phyloP scores from a whole-genome alignment of 2,113 vertebrate genomes.

The Colius striatus region DNA sequence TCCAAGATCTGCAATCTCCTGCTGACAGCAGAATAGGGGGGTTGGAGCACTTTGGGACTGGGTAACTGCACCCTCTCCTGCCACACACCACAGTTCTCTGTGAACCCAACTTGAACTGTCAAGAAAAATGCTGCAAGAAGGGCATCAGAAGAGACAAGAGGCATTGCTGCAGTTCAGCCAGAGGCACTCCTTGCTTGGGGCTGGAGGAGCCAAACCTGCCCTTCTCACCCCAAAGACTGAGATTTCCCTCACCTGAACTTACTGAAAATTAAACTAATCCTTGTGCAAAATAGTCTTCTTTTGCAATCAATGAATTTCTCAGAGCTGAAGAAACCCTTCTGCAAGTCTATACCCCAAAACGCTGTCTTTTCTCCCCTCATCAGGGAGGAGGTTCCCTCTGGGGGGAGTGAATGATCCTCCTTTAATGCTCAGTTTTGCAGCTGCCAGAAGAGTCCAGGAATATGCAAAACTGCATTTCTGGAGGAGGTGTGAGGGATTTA shows the following conservation, averaged over 20 bases:
- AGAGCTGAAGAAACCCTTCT: neutral
- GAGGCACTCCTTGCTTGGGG: neutral
- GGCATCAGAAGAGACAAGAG: neutral
- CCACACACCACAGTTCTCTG: neutral
- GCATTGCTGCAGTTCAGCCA: neutral
- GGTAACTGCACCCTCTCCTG: neutral
- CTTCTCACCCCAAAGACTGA: neutral
- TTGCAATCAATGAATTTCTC: neutral
- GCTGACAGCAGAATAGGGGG: neutral
- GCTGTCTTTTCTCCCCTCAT: neutral
- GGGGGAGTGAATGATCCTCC: neutral
- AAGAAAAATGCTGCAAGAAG: neutral
- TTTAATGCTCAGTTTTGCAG: neutral
- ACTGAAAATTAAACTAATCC: neutral
- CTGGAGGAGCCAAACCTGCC: neutral
- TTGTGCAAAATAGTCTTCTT: neutral
- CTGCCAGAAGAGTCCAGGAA: neutral
- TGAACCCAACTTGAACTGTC: rapidly evolving
- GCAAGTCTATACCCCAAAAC: neutral
- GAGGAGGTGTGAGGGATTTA: neutral
- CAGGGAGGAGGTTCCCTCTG: neutral
- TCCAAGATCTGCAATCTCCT: slow-evolving; percentile 67
- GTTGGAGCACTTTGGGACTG: neutral
- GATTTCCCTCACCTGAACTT: neutral
- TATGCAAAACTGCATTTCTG: neutral